Evolutionary conservation across 1,140 invertebrate genomes (phyloP), one percentile per base, ranked within the genome.

Genomic region (Zelostemma sp.): DNA sequence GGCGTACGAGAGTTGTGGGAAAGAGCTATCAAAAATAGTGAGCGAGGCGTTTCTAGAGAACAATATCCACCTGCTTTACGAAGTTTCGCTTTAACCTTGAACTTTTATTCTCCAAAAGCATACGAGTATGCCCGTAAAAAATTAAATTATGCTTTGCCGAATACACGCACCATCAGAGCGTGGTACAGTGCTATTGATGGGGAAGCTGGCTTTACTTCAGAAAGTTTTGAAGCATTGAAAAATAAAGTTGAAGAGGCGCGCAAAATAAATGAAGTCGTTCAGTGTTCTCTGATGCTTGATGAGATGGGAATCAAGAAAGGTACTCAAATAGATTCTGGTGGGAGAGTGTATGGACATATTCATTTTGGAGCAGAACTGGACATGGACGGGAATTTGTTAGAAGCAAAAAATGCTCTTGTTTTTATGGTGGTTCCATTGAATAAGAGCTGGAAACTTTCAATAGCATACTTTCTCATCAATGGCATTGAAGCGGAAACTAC

Each of bases 101-200:
- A 82, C 57, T 71, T 66, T 49, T 54, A 53, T 48, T 71, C 68
- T 6, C 50, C 62, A 11, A 65, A 62, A 50, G 62, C 76, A 6
- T 82, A 84, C 56, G 48, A 64, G 28, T 83, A 73, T 71, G 72
- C 81, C 2, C 15, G 82, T 54, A 57, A 74, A 71, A 73, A 47
- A 48, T 82, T 80, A 1, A n/a, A 35, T 9, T n/a, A 9, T 38
- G 58, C 48, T 55, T 70, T 83, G 53, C 81, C 78, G 21, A 67
- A 79, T 43, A 69, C 66, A 1, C 68, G 51, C 40, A 81, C 75
- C 9, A 53, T 83, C 33, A 31, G 62, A 41, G 71, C 71, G 38
- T 84, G 80, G 77, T 82, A 82, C 61, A 45, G 31, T 33, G 47
- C 45, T 25, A 61, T 80, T 19, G 62, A 82, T 64, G 68, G 67